Base-by-base conservation (phyloP, 2,113 vertebrate species). In the Acanthochromis polyacanthus region DNA sequence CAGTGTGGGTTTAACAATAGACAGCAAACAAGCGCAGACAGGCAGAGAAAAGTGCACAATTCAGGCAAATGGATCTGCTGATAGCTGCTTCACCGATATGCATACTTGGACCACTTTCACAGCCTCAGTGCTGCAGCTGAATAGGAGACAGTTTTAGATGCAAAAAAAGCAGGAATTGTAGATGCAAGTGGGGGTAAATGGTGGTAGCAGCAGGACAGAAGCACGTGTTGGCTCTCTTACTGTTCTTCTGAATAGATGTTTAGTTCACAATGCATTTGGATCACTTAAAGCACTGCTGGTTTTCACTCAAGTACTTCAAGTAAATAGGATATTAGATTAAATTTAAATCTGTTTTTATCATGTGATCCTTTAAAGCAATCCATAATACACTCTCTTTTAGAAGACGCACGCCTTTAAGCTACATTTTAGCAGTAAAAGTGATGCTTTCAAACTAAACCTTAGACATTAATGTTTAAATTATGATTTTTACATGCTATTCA, bases 11-110 rank as follows among this genome's bases (percentile, higher is more conserved):
- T 8, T 19, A 68, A 71, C 52, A 71, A 74, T 28, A 52, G 43
- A 36, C 19, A 57, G 19, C 3, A 55, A 77, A 66, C 32, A 16
- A 30, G 11, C 0, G 0, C 5, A 1, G 50, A 82, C 17, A 51
- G 43, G 48, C 9, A 14, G 38, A 69, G 36, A 46, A 60, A 23
- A 32, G 59, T 40, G 52, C 30, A 55, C n/a, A 60, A 20, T 50
- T 71, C 40, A 71, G 45, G 70, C 48, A 78, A 52, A 64, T 3
- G 16, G 30, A 46, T 20, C 36, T 50, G 22, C 64, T 40, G 36
- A 20, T 55, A 45, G 38, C 43, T 17, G 46, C 28, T 51, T 48
- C 45, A 22, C 19, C 25, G 14, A 22, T 30, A 22, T 36, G 32
- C 32, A 36, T 5, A 25, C 48, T 1, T 19, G 4, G 19, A 14